A percentile compares a stretch with the other conserved stretches of the same genome.
Conservation (phyloP, 2,888 invertebrate species). For the Lottia scabra region DNA sequence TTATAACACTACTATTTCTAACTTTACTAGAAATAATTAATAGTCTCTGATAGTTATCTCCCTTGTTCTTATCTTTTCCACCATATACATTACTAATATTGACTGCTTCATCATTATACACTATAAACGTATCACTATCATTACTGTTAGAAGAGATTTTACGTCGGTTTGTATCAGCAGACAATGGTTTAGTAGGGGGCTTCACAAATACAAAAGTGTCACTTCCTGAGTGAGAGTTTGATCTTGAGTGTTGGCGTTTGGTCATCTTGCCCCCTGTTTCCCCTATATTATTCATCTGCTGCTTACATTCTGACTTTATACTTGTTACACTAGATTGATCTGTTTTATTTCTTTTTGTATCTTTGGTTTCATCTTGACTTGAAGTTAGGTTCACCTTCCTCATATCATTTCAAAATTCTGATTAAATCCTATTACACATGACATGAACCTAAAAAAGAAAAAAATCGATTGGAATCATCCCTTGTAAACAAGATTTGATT, state of each 20-base stretch:
- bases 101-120: conserved; percentile 22
- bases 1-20: conserved; percentile 59
- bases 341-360: too few relatives aligned
- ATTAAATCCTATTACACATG: too few relatives aligned
- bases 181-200: background rate
- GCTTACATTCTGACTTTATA: background rate
- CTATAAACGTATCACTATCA: conserved; percentile 16
- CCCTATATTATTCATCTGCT: background rate
- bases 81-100: conserved; percentile 23
- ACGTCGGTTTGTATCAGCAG: background rate
- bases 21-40: conserved; percentile 69
- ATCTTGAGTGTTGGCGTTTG: background rate
- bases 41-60: conserved; percentile 45
- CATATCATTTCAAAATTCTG: too few relatives aligned
- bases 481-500: too few relatives aligned
- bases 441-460: too few relatives aligned
- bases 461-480: too few relatives aligned
- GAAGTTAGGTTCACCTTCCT: too few relatives aligned
- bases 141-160: background rate
- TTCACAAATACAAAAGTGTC: background rate
- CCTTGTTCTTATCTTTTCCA: conserved; percentile 19
- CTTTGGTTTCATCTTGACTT: too few relatives aligned
- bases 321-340: too few relatives aligned
- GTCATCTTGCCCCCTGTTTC: background rate
- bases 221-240: background rate